Percentiles rank a stretch among this genome's conserved stretches.
Conservation (phyloP, 2,113 vertebrate genomes). For the Gavialis gangeticus region DNA sequence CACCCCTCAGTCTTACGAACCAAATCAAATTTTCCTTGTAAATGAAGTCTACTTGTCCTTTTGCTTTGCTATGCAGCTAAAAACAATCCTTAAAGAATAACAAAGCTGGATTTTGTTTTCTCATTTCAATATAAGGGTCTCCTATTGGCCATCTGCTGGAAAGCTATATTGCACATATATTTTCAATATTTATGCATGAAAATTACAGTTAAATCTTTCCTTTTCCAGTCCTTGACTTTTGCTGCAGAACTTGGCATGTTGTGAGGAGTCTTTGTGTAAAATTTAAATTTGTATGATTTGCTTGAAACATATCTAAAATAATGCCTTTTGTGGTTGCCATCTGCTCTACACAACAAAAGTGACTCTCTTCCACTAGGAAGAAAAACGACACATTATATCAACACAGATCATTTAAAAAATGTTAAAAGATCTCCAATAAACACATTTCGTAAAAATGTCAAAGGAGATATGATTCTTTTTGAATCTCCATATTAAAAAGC, state of each 20-base stretch:
- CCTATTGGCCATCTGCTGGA: neutral
- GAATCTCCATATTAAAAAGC: constrained; percentile 60
- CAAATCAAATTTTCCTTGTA: neutral
- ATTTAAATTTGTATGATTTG: constrained; percentile 15
- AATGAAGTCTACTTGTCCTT: neutral
- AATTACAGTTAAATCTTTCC: neutral
- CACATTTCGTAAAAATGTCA: constrained; percentile 34
- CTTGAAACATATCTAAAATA: neutral
- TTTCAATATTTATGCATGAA: accelerated
- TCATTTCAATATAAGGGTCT: neutral
- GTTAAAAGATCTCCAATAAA: constrained; percentile 12
- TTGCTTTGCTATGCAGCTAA: neutral
- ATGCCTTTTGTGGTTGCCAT: constrained; percentile 15
- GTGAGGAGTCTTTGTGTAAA: constrained; percentile 18
- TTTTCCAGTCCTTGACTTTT: neutral
- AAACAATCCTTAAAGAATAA: neutral
- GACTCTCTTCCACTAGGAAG: neutral
- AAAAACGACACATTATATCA: constrained; percentile 4
- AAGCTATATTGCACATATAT: neutral
- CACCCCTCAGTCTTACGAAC: neutral
- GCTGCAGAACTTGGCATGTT: neutral
- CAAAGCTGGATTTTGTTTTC: neutral
- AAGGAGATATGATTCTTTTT: constrained; percentile 32
- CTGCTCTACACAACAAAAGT: constrained; percentile 12
- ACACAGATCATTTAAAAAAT: constrained; percentile 3